Percentiles rank a stretch among this genome's conserved stretches.
Conservation (phyloP, 2,888 invertebrate genomes). For the Diplolepis rosae region DNA sequence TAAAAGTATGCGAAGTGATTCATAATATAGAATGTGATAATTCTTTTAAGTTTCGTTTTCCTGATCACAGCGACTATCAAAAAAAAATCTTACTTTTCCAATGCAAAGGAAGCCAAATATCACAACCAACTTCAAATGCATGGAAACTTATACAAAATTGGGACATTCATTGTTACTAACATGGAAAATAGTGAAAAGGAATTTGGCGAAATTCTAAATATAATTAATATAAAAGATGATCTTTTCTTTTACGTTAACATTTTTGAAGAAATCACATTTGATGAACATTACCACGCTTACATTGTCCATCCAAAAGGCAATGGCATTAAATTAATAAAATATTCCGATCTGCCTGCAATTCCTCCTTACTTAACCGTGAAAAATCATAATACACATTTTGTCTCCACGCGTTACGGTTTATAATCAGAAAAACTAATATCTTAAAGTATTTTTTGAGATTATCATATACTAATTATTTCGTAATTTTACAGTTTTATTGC, state of each 20-base stretch:
- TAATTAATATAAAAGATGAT: conserved; percentile 30
- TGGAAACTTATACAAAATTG: conserved; percentile 36
- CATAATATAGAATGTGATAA: conserved; percentile 5
- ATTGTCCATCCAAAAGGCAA: conserved; percentile 20
- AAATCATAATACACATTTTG: conserved; percentile 28
- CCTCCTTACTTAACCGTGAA: conserved; percentile 29
- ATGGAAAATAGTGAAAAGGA: conserved; percentile 35
- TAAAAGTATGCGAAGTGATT: conserved; percentile 23
- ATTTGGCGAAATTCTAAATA: conserved; percentile 42
- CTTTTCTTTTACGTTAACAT: conserved; percentile 35
- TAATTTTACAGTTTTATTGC: too few relatives aligned
- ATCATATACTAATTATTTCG: too few relatives aligned
- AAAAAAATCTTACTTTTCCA: conserved; percentile 4
- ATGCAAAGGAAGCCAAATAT: not conserved
- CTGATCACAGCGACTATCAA: not conserved
- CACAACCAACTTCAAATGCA: conserved; percentile 28
- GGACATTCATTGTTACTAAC: conserved; percentile 33
- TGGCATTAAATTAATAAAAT: conserved; percentile 21
- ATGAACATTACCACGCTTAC: conserved; percentile 39
- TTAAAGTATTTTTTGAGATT: too few relatives aligned
- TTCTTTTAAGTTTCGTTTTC: not conserved
- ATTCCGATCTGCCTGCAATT: conserved; percentile 30
- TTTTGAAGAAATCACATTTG: conserved; percentile 40
- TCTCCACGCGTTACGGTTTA: conserved; percentile 31
- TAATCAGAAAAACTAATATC: too few relatives aligned